Conservation (phyloP, 2,113 vertebrate genomes). For the Epinephelus moara region DNA sequence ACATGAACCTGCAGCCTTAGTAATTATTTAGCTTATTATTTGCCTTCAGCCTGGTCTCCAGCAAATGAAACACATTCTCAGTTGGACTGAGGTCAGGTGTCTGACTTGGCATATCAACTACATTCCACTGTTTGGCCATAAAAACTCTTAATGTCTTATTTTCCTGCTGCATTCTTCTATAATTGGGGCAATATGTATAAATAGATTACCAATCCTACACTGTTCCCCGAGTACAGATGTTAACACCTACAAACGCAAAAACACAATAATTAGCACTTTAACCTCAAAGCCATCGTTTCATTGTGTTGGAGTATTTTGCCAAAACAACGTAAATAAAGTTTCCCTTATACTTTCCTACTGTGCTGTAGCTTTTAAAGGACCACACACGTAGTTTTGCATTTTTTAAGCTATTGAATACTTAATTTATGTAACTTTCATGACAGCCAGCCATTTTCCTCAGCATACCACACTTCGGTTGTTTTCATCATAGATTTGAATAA, state of each 20-base stretch:
- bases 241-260: conserved; percentile 12
- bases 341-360: not conserved
- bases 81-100: conserved; percentile 10
- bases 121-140: conserved; percentile 13
- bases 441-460: conserved; percentile 6
- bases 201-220: not conserved
- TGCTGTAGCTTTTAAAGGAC: not conserved
- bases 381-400: conserved; percentile 22
- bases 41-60: not conserved
- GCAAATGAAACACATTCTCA: conserved; percentile 26
- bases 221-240: not conserved
- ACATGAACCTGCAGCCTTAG: not conserved
- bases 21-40: not conserved
- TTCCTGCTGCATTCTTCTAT: not conserved
- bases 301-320: not conserved
- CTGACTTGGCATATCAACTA: conserved; percentile 20
- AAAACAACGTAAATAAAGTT: conserved; percentile 30
- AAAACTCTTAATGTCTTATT: not conserved
- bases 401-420: conserved; percentile 7
- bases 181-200: not conserved
- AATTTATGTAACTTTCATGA: conserved; percentile 9
- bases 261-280: not conserved
- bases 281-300: not conserved
- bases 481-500: no score
- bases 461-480: conserved; percentile 11